Evolutionary conservation across 2,888 invertebrate genomes (phyloP), one percentile per base, ranked within the genome.

Genomic region (Heliconius ismenius): DNA sequence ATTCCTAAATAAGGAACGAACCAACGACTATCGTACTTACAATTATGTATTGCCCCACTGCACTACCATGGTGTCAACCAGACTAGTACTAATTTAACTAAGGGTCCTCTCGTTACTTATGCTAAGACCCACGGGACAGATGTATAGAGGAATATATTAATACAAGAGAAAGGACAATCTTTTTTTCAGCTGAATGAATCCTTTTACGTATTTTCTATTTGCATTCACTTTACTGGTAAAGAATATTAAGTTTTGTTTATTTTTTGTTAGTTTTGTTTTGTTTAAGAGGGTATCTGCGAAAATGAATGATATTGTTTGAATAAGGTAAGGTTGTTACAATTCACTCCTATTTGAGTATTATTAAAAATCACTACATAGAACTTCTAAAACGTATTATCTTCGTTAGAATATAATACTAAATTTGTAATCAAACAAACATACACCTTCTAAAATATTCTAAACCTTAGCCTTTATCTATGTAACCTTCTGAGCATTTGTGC

Each of bases 101-200:
- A 6, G 21, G 6, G 21, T 21, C 49, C 54, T 54, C 28, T 69
- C 28, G n/a, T 70, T 32, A 54, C 54, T 69, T 75, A 75, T 49
- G n/a, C 39, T 62, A 62, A 62, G 26, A n/a, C 62, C 39, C 68
- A 60, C 10, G 62, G 18, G 68, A 43, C 60, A 43, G 28, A 75
- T 62, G 15, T 69, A 62, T 49, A 62, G 60, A 49, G 18, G 18
- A 68, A 62, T 60, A 68, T 26, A 39, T 68, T 65, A 32, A 74
- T 32, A 54, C 69, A 54, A 28, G 32, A 54, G 28, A 54, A 54
- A 54, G n/a, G 69, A 54, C 69, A 54, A 49, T 54, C 26, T 21
- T 36, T n/a, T 58, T 28, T 54, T 54, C 54, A 70, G n/a, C n/a
- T n/a, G n/a, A 54, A 49, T 54, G 65, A 65, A 39, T 65, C 36